Evolutionary conservation across 2,888 invertebrate genomes (phyloP), one percentile per base, ranked within the genome.

Genomic region (Dromius quadrimaculatus): DNA sequence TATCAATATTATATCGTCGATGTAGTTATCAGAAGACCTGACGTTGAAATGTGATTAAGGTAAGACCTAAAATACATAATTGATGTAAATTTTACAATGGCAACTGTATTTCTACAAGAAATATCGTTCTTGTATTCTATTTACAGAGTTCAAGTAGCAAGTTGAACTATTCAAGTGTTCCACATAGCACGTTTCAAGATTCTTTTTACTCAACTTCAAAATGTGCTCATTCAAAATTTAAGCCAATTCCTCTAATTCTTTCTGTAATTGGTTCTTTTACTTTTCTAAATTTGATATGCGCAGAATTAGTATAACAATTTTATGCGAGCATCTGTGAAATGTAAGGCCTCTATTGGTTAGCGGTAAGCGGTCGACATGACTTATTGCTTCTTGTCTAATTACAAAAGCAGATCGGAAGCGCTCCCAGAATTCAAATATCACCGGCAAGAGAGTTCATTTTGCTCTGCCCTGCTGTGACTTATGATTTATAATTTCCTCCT

Each of bases 331-430:
- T 68, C 59, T 68, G 68, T 59, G 45, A 43, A 50, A 64, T 64
- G 64, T 50, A 64, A 64, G 34, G 43, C 63, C 66, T 66, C 57
- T 66, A 66, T 66, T 57, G 66, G 38, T 22, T 38, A 22, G 54
- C 23, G 28, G 34, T 34, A 41, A 22, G 54, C 23, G 28, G 34
- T 34, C 43, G 61, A 70, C 70, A 70, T 70, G 62, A 70, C 62
- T 70, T 70, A 70, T 70, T 45, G 62, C 70, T 36, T 45, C 50
- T 62, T 70, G 70, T 70, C 70, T 70, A 70, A 70, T 70, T 70
- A 70, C 61, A 50, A 62, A 59, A 62, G 62, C 70, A 62, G 70
- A 70, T 70, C 62, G 70, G 70, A 70, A 70, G 62, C 70, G 61
- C 47, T 36, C 5, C 19, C 38, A 36, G 70, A 70, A 70, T 70